Evolutionary conservation across 2,113 vertebrate genomes (phyloP).

Genomic region (Elaphurus davidianus): DNA sequence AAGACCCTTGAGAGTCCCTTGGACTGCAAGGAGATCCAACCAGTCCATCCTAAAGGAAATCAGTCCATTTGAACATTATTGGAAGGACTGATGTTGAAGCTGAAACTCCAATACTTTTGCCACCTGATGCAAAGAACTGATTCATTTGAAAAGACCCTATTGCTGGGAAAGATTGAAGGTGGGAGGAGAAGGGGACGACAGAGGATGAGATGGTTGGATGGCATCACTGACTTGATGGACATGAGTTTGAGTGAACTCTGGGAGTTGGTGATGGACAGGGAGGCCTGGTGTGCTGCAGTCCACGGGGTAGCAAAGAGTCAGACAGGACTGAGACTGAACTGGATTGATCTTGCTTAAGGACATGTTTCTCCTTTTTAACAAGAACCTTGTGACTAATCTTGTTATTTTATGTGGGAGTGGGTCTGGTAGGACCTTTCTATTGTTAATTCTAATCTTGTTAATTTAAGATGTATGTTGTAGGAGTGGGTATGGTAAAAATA

Average conservation of each 20-base stretch:
- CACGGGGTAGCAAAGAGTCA: fast-evolving
- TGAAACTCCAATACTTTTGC: background rate
- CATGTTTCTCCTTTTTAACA: background rate
- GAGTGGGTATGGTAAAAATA: background rate
- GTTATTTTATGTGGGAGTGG: background rate
- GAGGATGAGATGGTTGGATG: background rate
- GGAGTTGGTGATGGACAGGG: background rate
- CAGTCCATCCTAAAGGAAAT: too few relatives aligned
- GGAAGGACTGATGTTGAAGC: background rate
- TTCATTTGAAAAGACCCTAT: background rate
- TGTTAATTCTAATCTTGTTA: background rate
- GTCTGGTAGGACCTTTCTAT: background rate
- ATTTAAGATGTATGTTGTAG: background rate
- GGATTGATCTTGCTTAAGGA: background rate
- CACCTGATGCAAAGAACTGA: background rate
- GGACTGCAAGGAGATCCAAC: too few relatives aligned
- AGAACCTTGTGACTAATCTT: background rate
- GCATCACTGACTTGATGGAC: background rate
- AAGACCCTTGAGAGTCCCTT: too few relatives aligned
- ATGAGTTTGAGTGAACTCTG: background rate
- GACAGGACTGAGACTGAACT: background rate
- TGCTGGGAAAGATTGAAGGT: background rate
- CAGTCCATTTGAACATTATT: background rate
- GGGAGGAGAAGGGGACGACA: background rate
- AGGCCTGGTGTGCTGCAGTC: background rate